phyloP scores from a whole-genome alignment of 2,797 vertebrate genomes.

The Pachyuromys duprasi region DNA sequence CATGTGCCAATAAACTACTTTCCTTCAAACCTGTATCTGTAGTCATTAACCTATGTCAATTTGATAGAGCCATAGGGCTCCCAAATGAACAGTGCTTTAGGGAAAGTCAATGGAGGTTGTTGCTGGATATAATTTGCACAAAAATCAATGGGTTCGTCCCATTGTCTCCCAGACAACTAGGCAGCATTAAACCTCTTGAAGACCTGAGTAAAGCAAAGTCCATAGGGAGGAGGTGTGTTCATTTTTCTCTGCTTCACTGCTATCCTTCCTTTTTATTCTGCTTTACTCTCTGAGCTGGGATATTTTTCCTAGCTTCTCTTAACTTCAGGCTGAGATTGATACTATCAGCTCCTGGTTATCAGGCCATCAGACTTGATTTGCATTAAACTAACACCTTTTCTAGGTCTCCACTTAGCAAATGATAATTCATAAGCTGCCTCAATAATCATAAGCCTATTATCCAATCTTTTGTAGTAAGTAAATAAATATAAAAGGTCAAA shows the following conservation, averaged over 20 bases:
- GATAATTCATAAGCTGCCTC: no score
- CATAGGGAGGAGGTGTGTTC: background rate
- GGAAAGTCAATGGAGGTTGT: background rate
- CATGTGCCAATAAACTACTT: background rate
- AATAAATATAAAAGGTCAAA: background rate
- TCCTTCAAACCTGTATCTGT: background rate
- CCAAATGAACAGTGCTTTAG: background rate
- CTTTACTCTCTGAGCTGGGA: background rate
- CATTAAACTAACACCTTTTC: background rate
- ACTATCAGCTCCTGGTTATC: background rate
- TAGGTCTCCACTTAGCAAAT: background rate
- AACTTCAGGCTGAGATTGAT: background rate
- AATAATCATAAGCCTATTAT: background rate
- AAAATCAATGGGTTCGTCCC: background rate
- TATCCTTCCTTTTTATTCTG: background rate
- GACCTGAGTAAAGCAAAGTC: background rate
- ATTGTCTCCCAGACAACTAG: background rate
- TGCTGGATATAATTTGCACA: background rate
- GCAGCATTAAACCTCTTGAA: background rate
- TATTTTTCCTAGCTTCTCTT: background rate
- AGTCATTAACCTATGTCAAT: background rate
- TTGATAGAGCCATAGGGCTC: background rate
- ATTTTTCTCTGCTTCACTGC: background rate
- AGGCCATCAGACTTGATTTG: background rate
- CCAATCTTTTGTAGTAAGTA: background rate